A percentile compares a stretch with the other conserved stretches of the same genome.
Evolutionary conservation across 2,797 vertebrate genomes (phyloP).

Genomic region (Dipus sagitta): DNA sequence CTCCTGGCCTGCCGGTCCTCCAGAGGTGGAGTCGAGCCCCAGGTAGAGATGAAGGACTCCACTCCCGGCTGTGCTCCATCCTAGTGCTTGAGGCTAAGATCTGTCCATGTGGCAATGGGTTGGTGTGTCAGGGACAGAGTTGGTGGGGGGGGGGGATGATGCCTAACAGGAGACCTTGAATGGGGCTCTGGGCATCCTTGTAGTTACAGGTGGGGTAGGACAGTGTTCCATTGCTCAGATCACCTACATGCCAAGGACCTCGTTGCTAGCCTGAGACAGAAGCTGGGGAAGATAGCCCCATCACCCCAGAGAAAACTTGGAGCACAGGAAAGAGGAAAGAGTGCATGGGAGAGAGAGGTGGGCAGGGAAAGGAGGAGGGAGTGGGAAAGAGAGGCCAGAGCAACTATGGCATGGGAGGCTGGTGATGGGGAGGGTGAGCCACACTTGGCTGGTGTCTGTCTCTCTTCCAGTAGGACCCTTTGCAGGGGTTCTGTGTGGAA

Average conservation of each 20-base stretch:
- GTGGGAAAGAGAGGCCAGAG: rapidly evolving
- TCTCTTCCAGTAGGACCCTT: too few species aligned
- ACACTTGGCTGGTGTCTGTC: not conserved
- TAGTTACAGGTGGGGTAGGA: not conserved
- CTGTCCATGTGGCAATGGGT: not conserved
- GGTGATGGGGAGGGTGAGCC: not conserved
- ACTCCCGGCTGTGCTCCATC: not conserved
- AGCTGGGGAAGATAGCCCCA: not conserved
- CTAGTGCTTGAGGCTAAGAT: not conserved
- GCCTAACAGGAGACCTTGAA: not conserved
- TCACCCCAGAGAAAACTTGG: not conserved
- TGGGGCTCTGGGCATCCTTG: not conserved
- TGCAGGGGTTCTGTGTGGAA: not conserved
- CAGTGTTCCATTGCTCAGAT: too few species aligned
- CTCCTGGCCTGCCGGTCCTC: not conserved
- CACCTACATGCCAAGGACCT: not conserved
- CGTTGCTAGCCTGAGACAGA: not conserved
- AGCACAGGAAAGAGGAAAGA: not conserved
- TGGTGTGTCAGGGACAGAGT: not conserved
- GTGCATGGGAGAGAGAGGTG: rapidly evolving
- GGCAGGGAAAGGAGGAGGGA: not conserved
- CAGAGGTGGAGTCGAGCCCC: too few species aligned
- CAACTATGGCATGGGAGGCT: rapidly evolving
- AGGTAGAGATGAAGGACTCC: not conserved
- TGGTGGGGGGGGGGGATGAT: not conserved